phyloP scores from a whole-genome alignment of 2,797 vertebrate genomes.

The Chiroxiphia lanceolata region DNA sequence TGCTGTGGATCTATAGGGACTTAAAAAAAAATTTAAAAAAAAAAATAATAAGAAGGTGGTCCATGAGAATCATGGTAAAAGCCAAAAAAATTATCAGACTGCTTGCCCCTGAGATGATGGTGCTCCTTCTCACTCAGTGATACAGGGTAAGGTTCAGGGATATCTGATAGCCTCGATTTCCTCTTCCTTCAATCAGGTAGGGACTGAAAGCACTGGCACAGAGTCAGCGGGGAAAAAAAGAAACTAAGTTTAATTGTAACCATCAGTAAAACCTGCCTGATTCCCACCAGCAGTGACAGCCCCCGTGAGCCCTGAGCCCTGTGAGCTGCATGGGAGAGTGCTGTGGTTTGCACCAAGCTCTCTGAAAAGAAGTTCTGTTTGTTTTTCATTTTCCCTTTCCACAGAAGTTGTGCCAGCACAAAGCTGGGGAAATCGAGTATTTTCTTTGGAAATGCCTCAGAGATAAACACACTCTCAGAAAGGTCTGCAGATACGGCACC shows the following conservation, averaged over 20 bases:
- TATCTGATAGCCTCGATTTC: neutral
- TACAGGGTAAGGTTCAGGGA: neutral
- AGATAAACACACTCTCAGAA: slow-evolving; percentile 14
- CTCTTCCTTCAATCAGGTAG: neutral
- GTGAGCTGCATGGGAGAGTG: neutral
- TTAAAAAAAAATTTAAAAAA: neutral
- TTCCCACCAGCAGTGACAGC: neutral
- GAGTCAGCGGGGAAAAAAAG: neutral
- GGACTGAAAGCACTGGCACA: neutral
- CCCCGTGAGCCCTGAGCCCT: neutral
- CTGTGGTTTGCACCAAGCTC: neutral
- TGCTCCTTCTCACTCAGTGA: neutral
- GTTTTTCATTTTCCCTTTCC: slow-evolving; percentile 41
- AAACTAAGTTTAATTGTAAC: neutral
- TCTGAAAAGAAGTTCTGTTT: slow-evolving; percentile 35
- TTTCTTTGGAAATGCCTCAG: slow-evolving; percentile 56
- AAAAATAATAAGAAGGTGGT: neutral
- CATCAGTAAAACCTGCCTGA: neutral
- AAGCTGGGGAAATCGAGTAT: slow-evolving; percentile 26
- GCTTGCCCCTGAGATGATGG: neutral
- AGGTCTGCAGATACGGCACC: neutral
- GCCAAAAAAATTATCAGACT: neutral
- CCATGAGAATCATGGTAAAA: neutral
- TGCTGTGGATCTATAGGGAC: neutral
- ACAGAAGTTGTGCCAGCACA: slow-evolving; percentile 37